phyloP scores from a whole-genome alignment of 2,113 vertebrate genomes.

The Mirza zaza region DNA sequence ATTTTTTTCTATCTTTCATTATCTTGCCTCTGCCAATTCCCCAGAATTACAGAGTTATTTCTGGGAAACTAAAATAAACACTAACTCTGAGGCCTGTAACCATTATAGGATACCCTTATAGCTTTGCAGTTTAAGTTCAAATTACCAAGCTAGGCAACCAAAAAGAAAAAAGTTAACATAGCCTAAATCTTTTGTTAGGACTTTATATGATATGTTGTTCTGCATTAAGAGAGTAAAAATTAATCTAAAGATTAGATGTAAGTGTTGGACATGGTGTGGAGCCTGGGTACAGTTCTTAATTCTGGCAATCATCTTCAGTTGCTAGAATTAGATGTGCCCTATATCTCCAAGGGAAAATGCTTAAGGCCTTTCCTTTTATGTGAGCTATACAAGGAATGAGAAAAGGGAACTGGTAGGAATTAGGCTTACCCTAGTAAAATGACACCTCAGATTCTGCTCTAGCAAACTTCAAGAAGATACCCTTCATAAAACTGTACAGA shows the following conservation, averaged over 20 bases:
- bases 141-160: background rate
- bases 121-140: conserved; percentile 4
- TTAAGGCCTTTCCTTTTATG: background rate
- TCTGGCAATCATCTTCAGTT: background rate
- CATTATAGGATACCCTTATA: background rate
- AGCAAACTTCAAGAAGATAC: background rate
- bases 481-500: conserved; percentile 14
- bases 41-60: background rate
- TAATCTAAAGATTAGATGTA: conserved; percentile 10
- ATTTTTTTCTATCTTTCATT: conserved; percentile 12
- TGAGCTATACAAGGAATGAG: background rate
- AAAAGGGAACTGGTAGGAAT: background rate
- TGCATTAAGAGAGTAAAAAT: conserved; percentile 47
- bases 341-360: background rate
- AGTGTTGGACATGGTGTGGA: background rate
- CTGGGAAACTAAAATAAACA: conserved; percentile 41
- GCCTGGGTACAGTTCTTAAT: background rate
- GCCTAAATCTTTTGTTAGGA: conserved; percentile 9
- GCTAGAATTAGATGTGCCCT: background rate
- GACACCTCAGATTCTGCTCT: background rate
- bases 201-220: background rate
- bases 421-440: background rate
- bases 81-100: background rate
- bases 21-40: background rate
- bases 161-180: background rate